Evolutionary conservation across 2,888 invertebrate genomes (phyloP), one percentile per base, ranked within the genome.

Genomic region (Boloria euphrosyne): DNA sequence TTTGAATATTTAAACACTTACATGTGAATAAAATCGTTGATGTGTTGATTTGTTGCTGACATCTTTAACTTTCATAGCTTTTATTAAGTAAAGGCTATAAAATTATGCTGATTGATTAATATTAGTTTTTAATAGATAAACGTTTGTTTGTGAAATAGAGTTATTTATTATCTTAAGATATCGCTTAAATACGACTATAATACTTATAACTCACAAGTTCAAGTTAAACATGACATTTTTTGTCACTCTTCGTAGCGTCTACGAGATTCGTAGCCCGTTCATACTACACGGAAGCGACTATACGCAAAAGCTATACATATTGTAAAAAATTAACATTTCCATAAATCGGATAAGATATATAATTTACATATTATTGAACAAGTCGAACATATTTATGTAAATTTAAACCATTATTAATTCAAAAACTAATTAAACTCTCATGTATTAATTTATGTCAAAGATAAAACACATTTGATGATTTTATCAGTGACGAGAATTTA

Each of bases 1-100:
- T 86, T 87, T 86, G 82, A 87, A 87, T 89, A 89, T 89, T 87
- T 82, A 86, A 89, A 87, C 85, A 80, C 62, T 70, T 64, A 65
- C 83, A 79, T 82, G 74, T 80, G 81, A 84, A 85, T 84, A 80
- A 78, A 80, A 78, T 81, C 75, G 76, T 72, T 74, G 71, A 74
- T 71, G 67, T 71, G 69, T 75, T 74, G 65, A 67, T 68, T 71
- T 71, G 69, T 66, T 65, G 57, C 55, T 68, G 68, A 64, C 67
- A 59, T 59, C 47, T 66, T 58, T 65, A 22, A 51, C 63, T 61
- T 57, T 57, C 57, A 54, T 57, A 70, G 52, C 68, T 52, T 38
- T 43, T 43, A 62, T 66, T 50, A 22, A 59, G 54, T 63, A 54
- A 38, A 54, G 31, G 57, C 47, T 18, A 46, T 65, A 53, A 65